A percentile compares a stretch with the other conserved stretches of the same genome.
These are phyloP conservation scores for Scaptomyza reducta DNA, from an alignment of 2,888 invertebrate genomes.

Conservation along the genomic window DNA sequence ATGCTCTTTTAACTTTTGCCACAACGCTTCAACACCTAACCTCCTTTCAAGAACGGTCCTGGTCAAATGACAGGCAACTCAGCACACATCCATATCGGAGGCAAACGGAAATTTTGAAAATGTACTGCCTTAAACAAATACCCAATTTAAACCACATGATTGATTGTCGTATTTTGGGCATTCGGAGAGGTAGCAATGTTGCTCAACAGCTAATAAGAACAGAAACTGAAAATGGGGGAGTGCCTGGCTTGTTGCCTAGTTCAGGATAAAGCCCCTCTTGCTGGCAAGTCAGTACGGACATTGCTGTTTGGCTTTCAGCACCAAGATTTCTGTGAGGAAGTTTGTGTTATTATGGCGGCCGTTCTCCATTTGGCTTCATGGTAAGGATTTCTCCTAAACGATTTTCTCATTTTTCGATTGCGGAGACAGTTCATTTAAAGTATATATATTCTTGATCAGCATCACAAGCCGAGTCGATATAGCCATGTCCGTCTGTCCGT, in stretches of 20 bases:
- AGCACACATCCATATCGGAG: no score
- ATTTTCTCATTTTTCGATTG: no score
- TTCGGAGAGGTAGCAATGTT: not conserved
- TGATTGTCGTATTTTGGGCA: constrained; percentile 61
- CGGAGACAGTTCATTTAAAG: no score
- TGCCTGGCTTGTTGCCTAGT: constrained; percentile 60
- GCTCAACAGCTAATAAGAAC: constrained; percentile 58
- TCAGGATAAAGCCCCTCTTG: constrained; percentile 46
- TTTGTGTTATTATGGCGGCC: not conserved
- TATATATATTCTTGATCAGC: no score
- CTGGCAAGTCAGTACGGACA: constrained; percentile 74
- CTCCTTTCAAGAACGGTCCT: not conserved
- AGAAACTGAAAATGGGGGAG: constrained; percentile 39
- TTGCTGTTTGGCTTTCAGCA: constrained; percentile 78
- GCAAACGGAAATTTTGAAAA: constrained; percentile 43
- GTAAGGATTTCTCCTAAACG: no score
- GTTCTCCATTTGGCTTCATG: no score
- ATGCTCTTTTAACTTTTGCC: constrained; percentile 46
- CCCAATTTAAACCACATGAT: constrained; percentile 78
- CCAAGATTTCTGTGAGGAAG: constrained; percentile 43
- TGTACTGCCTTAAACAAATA: constrained; percentile 73
- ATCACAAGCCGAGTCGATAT: no score
- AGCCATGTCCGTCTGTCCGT: no score
- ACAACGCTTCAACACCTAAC: constrained; percentile 45
- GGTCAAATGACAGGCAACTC: no score